These are phyloP conservation scores for Crematogaster levior DNA, from an alignment of 2,888 invertebrate genomes.

Conservation along the genomic window DNA sequence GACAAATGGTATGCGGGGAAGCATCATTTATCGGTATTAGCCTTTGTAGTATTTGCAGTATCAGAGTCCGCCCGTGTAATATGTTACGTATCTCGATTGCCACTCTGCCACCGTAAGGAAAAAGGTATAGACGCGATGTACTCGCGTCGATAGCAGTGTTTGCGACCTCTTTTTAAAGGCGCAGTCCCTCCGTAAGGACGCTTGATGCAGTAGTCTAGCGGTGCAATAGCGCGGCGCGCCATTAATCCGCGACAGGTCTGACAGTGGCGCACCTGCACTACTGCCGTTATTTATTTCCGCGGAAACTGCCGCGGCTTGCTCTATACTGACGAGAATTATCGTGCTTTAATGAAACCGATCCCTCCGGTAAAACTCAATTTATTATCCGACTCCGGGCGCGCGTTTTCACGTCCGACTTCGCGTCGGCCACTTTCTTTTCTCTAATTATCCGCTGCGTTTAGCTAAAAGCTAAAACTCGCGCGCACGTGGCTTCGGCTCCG, in stretches of 20 bases:
- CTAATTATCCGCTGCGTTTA: slow-evolving; percentile 35
- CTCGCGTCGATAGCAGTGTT: slow-evolving; percentile 28
- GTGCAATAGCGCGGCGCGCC: slow-evolving; percentile 35
- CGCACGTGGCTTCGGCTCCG: background rate
- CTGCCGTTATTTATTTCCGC: slow-evolving; percentile 49
- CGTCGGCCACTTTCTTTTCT: slow-evolving; percentile 32
- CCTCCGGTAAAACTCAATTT: slow-evolving; percentile 48
- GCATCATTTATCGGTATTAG: slow-evolving; percentile 72
- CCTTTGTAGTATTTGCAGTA: slow-evolving; percentile 59
- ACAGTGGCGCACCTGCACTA: slow-evolving; percentile 55
- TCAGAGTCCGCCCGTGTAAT: slow-evolving; percentile 59
- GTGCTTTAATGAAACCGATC: slow-evolving; percentile 54
- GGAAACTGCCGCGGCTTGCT: slow-evolving; percentile 42
- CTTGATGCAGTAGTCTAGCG: slow-evolving; percentile 34
- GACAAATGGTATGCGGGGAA: slow-evolving; percentile 58
- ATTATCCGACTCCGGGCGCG: slow-evolving; percentile 36
- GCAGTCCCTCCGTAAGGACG: slow-evolving; percentile 17
- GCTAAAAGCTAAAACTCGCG: slow-evolving; percentile 19
- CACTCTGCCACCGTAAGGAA: slow-evolving; percentile 2
- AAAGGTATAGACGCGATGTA: slow-evolving; percentile 41
- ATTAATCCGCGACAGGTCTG: slow-evolving; percentile 57
- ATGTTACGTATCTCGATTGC: slow-evolving; percentile 49
- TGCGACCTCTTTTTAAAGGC: slow-evolving; percentile 44
- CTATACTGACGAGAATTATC: slow-evolving; percentile 53
- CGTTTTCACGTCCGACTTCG: slow-evolving; percentile 42